Conservation (phyloP, 2,113 vertebrate genomes). For the Hydrochoerus hydrochaeris region DNA sequence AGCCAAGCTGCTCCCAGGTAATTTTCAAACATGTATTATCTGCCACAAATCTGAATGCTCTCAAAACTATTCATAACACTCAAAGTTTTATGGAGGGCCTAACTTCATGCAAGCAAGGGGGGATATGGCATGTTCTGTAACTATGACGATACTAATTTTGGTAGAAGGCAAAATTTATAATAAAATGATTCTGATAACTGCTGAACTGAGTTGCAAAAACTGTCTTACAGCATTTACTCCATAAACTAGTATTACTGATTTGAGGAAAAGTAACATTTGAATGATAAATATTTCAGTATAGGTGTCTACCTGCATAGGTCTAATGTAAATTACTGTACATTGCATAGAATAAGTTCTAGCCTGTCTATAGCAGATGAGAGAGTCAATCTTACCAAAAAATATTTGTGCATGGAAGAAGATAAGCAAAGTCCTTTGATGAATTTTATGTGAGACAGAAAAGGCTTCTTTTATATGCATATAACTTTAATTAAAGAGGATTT, state of each 20-base stretch:
- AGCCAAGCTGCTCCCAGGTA: not conserved
- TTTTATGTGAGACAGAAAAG: constrained; percentile 42
- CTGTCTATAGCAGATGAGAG: not conserved
- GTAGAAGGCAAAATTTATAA: not conserved
- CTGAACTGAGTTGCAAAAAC: not conserved
- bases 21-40: not conserved
- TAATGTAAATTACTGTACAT: not conserved
- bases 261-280: constrained; percentile 4
- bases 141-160: not conserved
- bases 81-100: not conserved
- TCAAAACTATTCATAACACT: not conserved
- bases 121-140: not conserved
- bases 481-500: constrained; percentile 50
- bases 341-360: constrained; percentile 34
- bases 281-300: constrained; percentile 7
- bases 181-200: not conserved
- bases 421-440: constrained; percentile 38
- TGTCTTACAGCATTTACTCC: not conserved
- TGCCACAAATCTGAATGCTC: not conserved
- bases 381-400: constrained; percentile 1
- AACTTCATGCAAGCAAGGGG: not conserved
- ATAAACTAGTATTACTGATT: not conserved
- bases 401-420: constrained; percentile 15
- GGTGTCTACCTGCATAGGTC: not conserved
- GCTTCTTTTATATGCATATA: not conserved